Base-by-base conservation (phyloP, 2,797 vertebrate species). In the Cephalopachus bancanus region DNA sequence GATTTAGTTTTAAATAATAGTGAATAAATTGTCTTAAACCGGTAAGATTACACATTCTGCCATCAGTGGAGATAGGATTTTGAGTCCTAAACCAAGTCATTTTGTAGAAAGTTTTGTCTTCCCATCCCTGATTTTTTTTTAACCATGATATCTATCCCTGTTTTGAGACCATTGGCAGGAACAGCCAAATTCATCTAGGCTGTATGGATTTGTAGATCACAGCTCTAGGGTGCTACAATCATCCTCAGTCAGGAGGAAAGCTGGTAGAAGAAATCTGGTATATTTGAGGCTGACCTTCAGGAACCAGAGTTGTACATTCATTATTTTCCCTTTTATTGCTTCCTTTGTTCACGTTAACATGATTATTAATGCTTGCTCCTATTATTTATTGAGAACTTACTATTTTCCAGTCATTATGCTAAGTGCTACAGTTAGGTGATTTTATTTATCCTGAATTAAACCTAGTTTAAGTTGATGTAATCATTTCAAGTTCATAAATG, bases 1-100 rank as follows among this genome's bases (percentile, higher is more conserved):
- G 59, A 92, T 71, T n/a, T 74, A 78, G 22, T 64, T 92, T 69
- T 78, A 93, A 86, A 91, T 2, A 83, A 33, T 11, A 90, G 24
- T 26, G 64, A 84, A 76, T 14, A 7, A 83, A 51, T 59, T 57
- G 17, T 53, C 30, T 78, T 51, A 28, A 96, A 64, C 74, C 28
- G 10, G 30, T 69, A 26, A 89, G n/a, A 74, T 83, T 44, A n/a
- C 7, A 17, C 75, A 78, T 55, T 81, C 71, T 17, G 55, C 55
- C 51, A 8, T 57, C 22, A n/a, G 2, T 22, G 20, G 22, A 3
- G 17, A 37, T 83, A 9, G 7, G 28, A 14, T 30, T 85, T 72
- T 81, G 8, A 85, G 33, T 33, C 10, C 9, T 3, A 51, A 24
- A 33, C 15, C 16, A 67, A 78, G 14, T 60, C 30, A 30, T 71